Base-by-base conservation (phyloP, 2,113 vertebrate species). In the Marcusenius ussheri region DNA sequence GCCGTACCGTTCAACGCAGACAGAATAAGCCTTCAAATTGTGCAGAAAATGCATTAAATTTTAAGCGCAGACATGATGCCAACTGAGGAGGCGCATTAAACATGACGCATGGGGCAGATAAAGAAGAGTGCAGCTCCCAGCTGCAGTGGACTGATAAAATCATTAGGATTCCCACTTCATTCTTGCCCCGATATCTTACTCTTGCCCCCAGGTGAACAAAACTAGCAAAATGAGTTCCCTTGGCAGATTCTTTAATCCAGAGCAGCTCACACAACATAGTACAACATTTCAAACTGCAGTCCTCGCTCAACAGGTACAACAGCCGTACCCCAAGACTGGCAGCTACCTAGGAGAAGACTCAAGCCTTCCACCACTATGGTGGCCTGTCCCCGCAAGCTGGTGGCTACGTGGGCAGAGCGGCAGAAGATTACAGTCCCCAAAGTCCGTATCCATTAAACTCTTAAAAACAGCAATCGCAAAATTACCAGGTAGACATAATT, bases 121-220 rank as follows among this genome's bases (percentile, higher is more conserved):
- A 91, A 91, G 86, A 92, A 91, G 92, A 92, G 62, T 91, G 92
- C 91, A 91, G 91, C 27, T 70, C 90, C 93, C 90, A 91, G 93
- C 95, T 96, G 95, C 93, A 91, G 90, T 92, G 92, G 90, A 92
- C 90, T 86, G 94, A 95, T 95, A 95, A 96, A 94, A 92, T 92
- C 91, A 94, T 95, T 92, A 92, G 93, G 92, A 96, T 95, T 94
- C 94, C 92, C 2, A 7, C 89, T 88, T 88, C 88, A 27, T 31
- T 5, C 83, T 88, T 27, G 3, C 90, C 42, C 91, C 83, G 90
- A 91, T 90, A 87, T 88, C 88, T 15, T 62, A 89, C 77, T 83
- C 87, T 88, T 89, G 88, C 91, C 90, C 89, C 35, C 31, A 42
- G 83, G 11, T 49, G 6, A 17, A 80, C 17, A 17, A 80, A 80